phyloP scores from a whole-genome alignment of 2,113 vertebrate species.

The Brachirus orientalis region DNA sequence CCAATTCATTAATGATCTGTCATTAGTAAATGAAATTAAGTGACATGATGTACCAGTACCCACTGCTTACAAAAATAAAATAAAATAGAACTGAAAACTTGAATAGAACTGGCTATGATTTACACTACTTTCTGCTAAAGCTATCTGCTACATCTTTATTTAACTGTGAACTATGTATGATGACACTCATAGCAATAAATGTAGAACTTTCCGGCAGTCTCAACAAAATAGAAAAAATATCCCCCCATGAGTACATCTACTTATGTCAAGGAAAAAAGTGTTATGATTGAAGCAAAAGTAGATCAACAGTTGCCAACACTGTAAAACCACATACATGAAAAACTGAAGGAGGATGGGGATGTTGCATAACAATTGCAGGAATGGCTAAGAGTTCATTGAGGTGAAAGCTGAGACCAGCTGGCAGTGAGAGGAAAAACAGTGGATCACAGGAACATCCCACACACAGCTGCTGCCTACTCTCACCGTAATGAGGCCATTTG shows the following conservation, averaged over 20 bases:
- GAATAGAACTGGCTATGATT: too few species aligned
- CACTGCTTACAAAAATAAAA: too few species aligned
- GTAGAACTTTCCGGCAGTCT: too few species aligned
- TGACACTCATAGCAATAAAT: neutral
- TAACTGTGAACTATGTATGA: neutral
- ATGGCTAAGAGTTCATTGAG: slow-evolving; percentile 46
- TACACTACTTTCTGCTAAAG: too few species aligned
- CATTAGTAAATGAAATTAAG: too few species aligned
- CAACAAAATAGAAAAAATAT: neutral
- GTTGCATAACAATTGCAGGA: slow-evolving; percentile 40
- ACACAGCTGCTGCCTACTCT: slow-evolving; percentile 55
- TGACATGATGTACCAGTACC: too few species aligned
- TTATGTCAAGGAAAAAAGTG: neutral
- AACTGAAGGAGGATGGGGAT: slow-evolving; percentile 7
- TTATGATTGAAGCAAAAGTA: neutral
- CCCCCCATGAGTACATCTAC: neutral
- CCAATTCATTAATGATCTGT: too few species aligned
- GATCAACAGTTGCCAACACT: slow-evolving; percentile 15
- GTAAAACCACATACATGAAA: slow-evolving; percentile 36
- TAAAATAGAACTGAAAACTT: too few species aligned
- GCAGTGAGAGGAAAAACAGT: slow-evolving; percentile 23
- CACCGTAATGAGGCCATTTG: slow-evolving; percentile 36
- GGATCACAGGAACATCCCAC: slow-evolving; percentile 64
- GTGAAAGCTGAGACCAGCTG: slow-evolving; percentile 53
- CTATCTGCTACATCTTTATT: neutral